Evolutionary conservation across 1,140 invertebrate genomes (phyloP).

Genomic region (Pogonomyrmex californicus): DNA sequence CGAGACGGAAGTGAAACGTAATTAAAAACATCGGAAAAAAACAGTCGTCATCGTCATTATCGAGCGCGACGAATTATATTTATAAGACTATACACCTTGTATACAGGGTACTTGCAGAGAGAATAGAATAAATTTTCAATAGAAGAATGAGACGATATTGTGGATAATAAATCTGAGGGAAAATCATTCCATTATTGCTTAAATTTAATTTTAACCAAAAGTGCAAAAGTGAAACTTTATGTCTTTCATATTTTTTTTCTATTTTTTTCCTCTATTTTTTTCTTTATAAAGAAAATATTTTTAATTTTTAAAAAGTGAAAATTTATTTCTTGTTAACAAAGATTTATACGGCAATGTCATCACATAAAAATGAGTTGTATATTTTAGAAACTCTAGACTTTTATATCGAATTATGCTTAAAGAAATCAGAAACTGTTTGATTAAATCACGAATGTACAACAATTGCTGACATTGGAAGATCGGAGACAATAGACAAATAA

Average conservation of each 20-base stretch:
- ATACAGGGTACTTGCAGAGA: background rate
- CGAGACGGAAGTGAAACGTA: slow-evolving; percentile 15
- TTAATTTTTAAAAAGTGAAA: background rate
- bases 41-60: background rate
- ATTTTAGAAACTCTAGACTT: slow-evolving; percentile 2
- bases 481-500: slow-evolving; percentile 3
- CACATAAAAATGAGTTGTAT: background rate
- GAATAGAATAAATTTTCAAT: slow-evolving; percentile 20
- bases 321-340: slow-evolving; percentile 24
- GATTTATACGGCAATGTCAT: background rate
- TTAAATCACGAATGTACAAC: background rate
- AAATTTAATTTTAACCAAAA: slow-evolving; percentile 1
- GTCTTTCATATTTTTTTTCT: background rate
- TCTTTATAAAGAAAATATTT: background rate
- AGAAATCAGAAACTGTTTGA: slow-evolving; percentile 16
- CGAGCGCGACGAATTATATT: background rate
- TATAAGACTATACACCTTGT: background rate
- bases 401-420: slow-evolving; percentile 29
- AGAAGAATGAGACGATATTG: slow-evolving; percentile 1
- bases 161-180: slow-evolving; percentile 18
- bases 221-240: background rate
- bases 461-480: slow-evolving; percentile 15
- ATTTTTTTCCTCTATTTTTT: background rate
- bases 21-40: background rate
- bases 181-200: background rate